Evolutionary conservation across 2,888 invertebrate genomes (phyloP).

Genomic region (Scaptomyza parva): DNA sequence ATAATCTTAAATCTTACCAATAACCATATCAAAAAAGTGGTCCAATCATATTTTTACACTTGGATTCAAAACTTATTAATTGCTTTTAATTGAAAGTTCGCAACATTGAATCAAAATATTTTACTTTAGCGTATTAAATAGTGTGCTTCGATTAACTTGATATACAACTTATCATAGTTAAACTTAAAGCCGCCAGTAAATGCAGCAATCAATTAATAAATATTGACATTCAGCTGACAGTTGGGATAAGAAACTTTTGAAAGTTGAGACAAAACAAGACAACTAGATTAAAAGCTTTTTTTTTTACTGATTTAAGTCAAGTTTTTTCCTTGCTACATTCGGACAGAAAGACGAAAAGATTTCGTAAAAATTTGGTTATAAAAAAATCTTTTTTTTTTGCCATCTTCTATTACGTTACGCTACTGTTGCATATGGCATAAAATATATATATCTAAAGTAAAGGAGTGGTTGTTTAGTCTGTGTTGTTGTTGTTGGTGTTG

Average conservation of each 20-base stretch:
- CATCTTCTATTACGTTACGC: neutral
- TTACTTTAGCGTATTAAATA: neutral
- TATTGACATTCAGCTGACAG: neutral
- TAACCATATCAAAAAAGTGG: too few species aligned
- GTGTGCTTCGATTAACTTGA: neutral
- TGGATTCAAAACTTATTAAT: too few species aligned
- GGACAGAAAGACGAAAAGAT: neutral
- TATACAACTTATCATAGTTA: neutral
- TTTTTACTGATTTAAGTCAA: neutral
- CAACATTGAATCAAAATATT: neutral
- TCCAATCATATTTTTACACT: too few species aligned
- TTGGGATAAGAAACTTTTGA: neutral
- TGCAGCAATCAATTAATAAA: neutral
- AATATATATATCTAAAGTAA: too few species aligned
- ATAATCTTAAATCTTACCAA: too few species aligned
- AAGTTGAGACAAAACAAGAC: neutral
- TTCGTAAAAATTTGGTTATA: neutral
- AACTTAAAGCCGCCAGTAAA: neutral
- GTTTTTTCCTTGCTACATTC: neutral
- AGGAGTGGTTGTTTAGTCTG: neutral
- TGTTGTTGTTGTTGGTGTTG: neutral
- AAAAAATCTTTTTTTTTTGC: neutral
- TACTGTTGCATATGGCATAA: neutral
- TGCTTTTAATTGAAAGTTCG: too few species aligned
- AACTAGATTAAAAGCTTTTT: neutral